Evolutionary conservation across 2,113 vertebrate species (phyloP).

Genomic region (Ophthalmolycus amberensis): DNA sequence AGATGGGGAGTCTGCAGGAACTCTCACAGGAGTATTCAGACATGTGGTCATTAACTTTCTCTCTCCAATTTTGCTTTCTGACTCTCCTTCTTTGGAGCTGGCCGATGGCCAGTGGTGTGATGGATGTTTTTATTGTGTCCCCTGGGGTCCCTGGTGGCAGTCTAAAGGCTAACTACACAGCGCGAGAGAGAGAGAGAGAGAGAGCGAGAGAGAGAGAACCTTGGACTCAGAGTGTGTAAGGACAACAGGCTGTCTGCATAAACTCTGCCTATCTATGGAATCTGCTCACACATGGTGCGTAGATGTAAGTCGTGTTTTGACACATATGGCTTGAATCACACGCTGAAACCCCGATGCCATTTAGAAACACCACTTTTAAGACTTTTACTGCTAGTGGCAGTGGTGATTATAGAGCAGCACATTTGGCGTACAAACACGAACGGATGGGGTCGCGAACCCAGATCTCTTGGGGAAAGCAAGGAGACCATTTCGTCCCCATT

Average conservation of each 20-base stretch:
- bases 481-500: slow-evolving; percentile 32
- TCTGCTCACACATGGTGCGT: slow-evolving; percentile 54
- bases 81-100: slow-evolving; percentile 28
- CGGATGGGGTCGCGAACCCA: slow-evolving; percentile 21
- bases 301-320: slow-evolving; percentile 58
- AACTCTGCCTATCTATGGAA: slow-evolving; percentile 41
- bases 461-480: slow-evolving; percentile 13
- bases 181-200: slow-evolving; percentile 4
- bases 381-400: slow-evolving; percentile 61
- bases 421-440: slow-evolving; percentile 55
- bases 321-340: slow-evolving; percentile 66
- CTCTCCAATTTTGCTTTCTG: slow-evolving; percentile 17
- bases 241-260: slow-evolving; percentile 50
- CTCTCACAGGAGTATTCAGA: slow-evolving; percentile 57
- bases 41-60: slow-evolving; percentile 66
- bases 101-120: slow-evolving; percentile 51
- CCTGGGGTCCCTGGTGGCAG: slow-evolving; percentile 52
- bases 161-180: slow-evolving; percentile 58
- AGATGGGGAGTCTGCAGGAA: slow-evolving; percentile 52
- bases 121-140: slow-evolving; percentile 71
- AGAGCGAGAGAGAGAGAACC: slow-evolving; percentile 19
- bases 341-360: slow-evolving; percentile 50
- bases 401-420: slow-evolving; percentile 58
- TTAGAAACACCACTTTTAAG: slow-evolving; percentile 58
- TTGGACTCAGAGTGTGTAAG: slow-evolving; percentile 39